Evolutionary conservation across 2,888 invertebrate genomes (phyloP), one percentile per base, ranked within the genome.

Genomic region (Aspidiotus rigidus): DNA sequence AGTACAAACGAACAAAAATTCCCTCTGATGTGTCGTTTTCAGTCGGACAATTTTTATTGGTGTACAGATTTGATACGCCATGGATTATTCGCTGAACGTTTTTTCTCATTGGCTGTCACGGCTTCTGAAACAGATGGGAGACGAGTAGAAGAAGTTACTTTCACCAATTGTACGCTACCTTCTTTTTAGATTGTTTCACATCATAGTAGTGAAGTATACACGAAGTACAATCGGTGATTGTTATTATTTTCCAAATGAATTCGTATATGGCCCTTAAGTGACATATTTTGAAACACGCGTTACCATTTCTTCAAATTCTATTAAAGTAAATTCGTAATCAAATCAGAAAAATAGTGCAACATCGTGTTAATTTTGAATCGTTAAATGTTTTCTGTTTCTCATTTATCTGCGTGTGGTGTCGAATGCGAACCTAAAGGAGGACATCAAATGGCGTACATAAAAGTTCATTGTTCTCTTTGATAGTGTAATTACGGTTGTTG

Each of bases 371-470:
- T 63, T 15, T 28, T 49, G 49, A 53, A 54, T 54, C 62, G 28
- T 54, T 54, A 15, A 39, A 49, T 42, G 44, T 63, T n/a, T 39
- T 28, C 49, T 54, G 40, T 53, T 49, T 62, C 15, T 44, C 49
- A 63, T 53, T 63, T 54, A 41, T 44, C 42, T 17, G 57, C 57
- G n/a, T 63, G 63, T 63, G 63, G 49, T 63, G 53, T 63, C 40
- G 53, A 56, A 64, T 64, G 56, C 41, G 55, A 79, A 79, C 79
- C 78, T 78, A 75, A 76, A 75, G 78, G 79, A 79, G 79, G 79
- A 79, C 79, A 78, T 79, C 78, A 78, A 80, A 81, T 81, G 80
- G 81, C 81, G 80, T 80, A 80, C 79, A 78, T 77, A 77, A 80
- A 80, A 64, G 81, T 81, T 81, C 81, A 81, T 81, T 81, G 81